phyloP scores from a whole-genome alignment of 2,888 invertebrate species.

The Metacarcinus magister region DNA sequence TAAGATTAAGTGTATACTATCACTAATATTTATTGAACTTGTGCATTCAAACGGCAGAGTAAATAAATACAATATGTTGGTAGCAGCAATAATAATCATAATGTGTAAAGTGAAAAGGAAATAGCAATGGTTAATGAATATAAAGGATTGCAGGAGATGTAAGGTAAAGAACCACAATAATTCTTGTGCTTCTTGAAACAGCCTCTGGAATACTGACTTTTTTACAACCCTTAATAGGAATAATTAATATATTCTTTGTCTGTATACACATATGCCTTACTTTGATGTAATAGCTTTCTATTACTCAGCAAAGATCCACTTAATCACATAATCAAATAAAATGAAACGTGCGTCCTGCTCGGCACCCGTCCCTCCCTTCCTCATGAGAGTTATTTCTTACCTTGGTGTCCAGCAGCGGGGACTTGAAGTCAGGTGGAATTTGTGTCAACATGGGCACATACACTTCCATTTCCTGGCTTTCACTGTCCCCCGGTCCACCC shows the following conservation, averaged over 20 bases:
- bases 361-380: not conserved
- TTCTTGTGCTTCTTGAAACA: too few species aligned
- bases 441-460: conserved; percentile 84
- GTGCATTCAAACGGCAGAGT: not conserved
- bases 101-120: too few species aligned
- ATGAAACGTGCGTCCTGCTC: not conserved
- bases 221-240: too few species aligned
- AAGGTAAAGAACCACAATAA: too few species aligned
- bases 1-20: not conserved
- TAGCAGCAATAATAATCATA: too few species aligned
- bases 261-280: too few species aligned
- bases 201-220: too few species aligned
- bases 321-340: not conserved
- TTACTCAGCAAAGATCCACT: not conserved
- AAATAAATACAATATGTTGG: too few species aligned
- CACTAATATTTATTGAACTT: not conserved
- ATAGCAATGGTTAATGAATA: too few species aligned
- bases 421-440: conserved; percentile 83
- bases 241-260: too few species aligned
- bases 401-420: conserved; percentile 87
- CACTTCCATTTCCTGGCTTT: conserved; percentile 84
- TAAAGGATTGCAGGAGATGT: too few species aligned
- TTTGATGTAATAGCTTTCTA: too few species aligned
- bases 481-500: conserved; percentile 80
- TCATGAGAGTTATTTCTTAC: conserved; percentile 84